Conservation (phyloP, 2,113 vertebrate species). For the Anoplopoma fimbria region DNA sequence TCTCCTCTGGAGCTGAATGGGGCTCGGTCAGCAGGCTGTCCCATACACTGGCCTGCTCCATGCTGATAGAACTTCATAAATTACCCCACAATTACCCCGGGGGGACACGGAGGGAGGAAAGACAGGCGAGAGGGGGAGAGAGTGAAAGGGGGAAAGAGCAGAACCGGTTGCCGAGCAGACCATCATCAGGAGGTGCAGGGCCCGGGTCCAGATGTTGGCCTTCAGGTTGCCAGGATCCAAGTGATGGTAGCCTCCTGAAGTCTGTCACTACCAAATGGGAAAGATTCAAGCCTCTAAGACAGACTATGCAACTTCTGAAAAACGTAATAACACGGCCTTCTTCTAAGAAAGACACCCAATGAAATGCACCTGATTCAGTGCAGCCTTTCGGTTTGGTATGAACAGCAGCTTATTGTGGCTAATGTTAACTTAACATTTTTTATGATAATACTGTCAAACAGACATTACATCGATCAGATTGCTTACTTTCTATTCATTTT, state of each 20-base stretch:
- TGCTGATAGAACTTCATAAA: conserved; percentile 85
- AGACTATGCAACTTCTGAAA: not conserved
- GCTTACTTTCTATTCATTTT: not conserved
- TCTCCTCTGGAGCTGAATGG: conserved; percentile 77
- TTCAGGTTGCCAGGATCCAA: conserved; percentile 61
- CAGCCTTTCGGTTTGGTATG: not conserved
- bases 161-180: conserved; percentile 72
- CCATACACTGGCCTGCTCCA: conserved; percentile 81
- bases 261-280: conserved; percentile 31
- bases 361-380: not conserved
- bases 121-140: conserved; percentile 50
- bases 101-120: conserved; percentile 62
- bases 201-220: conserved; percentile 74
- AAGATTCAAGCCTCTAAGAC: not conserved
- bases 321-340: not conserved
- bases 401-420: not conserved
- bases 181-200: conserved; percentile 57
- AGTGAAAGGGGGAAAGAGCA: conserved; percentile 70
- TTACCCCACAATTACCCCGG: conserved; percentile 82
- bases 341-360: too few relatives aligned
- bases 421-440: not conserved
- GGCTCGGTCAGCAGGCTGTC: conserved; percentile 82
- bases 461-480: not conserved
- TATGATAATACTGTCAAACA: not conserved
- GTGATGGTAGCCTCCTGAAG: conserved; percentile 29